Base-by-base conservation (phyloP, 2,888 invertebrate genomes). In the Tyria jacobaeae region DNA sequence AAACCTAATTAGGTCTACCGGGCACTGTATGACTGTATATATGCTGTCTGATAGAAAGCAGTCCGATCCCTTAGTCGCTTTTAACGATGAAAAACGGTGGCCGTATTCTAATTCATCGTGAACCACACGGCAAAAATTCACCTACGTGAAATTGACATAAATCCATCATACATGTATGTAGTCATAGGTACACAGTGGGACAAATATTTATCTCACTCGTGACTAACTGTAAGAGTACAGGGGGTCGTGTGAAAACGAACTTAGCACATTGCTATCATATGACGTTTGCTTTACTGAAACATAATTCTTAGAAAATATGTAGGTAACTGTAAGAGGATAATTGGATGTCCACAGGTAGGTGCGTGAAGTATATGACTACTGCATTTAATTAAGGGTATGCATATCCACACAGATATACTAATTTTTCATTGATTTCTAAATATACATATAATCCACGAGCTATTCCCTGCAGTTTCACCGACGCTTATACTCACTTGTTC, bases 191-290 rank as follows among this genome's bases (percentile, higher is more conserved):
- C 52, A 65, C 41, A 57, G n/a, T 70, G 79, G 86, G 85, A 87
- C 84, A 86, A 86, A 84, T 82, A 79, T 85, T 82, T 82, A 75
- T 80, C 71, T 81, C 79, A 79, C 79, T 76, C 70, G 73, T 86
- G 86, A 85, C 75, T 85, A 83, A 84, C 68, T 57, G 57, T 62
- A 62, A 54, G 24, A 60, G n/a, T n/a, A 74, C 65, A 71, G 62
- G 51, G 57, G 59, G 64, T 60, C 59, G 64, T 62, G 64, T 66
- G 56, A 53, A 59, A 67, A 65, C 51, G 54, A 60, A 69, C 61
- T 57, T 55, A 57, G 50, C 44, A 41, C 15, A 34, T 50, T 54
- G 34, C 27, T 54, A 41, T 37, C 53, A 44, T 57, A 62, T 34
- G 41, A 62, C 64, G 53, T 57, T 31, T 44, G 31, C 1, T 31